Conservation (phyloP, 1,140 invertebrate genomes). For the Pectinophora gossypiella region DNA sequence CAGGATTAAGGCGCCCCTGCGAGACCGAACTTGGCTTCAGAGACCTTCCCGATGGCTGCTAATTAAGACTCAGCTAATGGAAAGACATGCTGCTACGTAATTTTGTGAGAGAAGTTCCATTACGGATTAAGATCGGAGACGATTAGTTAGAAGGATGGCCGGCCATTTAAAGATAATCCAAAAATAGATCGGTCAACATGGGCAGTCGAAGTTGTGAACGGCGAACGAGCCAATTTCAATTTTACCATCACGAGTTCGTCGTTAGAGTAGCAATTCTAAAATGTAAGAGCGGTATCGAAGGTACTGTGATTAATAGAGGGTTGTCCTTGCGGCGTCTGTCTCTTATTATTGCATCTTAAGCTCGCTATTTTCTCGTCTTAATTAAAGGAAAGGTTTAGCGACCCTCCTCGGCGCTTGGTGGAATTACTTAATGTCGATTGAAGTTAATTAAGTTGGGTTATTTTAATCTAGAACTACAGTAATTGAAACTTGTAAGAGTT, state of each 20-base stretch:
- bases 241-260: too few species aligned
- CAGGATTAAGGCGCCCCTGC: constrained; percentile 38
- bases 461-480: constrained; percentile 27
- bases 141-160: too few species aligned
- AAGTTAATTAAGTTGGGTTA: constrained; percentile 27
- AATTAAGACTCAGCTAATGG: constrained; percentile 43
- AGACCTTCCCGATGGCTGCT: constrained; percentile 32
- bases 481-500: constrained; percentile 14
- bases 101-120: background rate
- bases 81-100: constrained; percentile 23
- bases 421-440: constrained; percentile 35
- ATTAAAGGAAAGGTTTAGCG: constrained; percentile 37
- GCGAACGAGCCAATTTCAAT: too few species aligned
- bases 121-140: background rate
- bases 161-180: too few species aligned
- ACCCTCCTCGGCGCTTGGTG: constrained; percentile 20
- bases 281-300: too few species aligned
- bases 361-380: constrained; percentile 37
- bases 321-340: too few species aligned
- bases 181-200: too few species aligned
- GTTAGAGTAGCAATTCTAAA: too few species aligned
- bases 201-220: too few species aligned
- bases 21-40: constrained; percentile 35
- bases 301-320: too few species aligned
- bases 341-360: constrained; percentile 24